A percentile compares a stretch with the other conserved stretches of the same genome.
phyloP scores from a whole-genome alignment of 1,140 invertebrate genomes.

The Drosophila athabasca region DNA sequence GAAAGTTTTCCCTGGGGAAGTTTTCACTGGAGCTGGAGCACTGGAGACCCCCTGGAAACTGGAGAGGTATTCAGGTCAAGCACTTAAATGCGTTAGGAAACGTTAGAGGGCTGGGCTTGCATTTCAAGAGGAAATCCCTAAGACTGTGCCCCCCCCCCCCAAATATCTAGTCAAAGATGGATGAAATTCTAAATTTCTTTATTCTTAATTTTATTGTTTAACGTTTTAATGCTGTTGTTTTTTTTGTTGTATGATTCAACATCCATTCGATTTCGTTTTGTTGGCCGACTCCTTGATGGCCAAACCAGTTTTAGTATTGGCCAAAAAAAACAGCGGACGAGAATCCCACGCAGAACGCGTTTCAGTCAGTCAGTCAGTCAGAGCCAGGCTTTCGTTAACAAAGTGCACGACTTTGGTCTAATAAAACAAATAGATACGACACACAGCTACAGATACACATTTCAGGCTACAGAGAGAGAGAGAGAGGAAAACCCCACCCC shows the following conservation, averaged over 20 bases:
- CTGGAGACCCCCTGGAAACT: too few relatives aligned
- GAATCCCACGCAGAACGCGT: slow-evolving; percentile 78
- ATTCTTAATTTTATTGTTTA: slow-evolving; percentile 66
- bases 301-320: slow-evolving; percentile 69
- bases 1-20: slow-evolving; percentile 21
- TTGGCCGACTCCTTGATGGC: slow-evolving; percentile 71
- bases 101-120: slow-evolving; percentile 10
- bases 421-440: slow-evolving; percentile 55
- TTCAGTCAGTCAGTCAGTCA: slow-evolving; percentile 30
- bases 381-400: slow-evolving; percentile 63
- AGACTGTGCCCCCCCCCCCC: too few relatives aligned
- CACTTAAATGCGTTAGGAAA: slow-evolving; percentile 48
- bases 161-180: not conserved
- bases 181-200: slow-evolving; percentile 2
- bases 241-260: slow-evolving; percentile 46
- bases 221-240: slow-evolving; percentile 30
- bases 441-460: slow-evolving; percentile 9
- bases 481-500: slow-evolving; percentile 56
- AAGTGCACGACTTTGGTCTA: slow-evolving; percentile 80
- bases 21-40: not conserved
- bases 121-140: not conserved
- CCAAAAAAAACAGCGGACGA: slow-evolving; percentile 39
- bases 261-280: slow-evolving; percentile 70
- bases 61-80: slow-evolving; percentile 64
- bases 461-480: slow-evolving; percentile 11